Conservation (phyloP, 2,888 invertebrate species). For the Thereva unica region DNA sequence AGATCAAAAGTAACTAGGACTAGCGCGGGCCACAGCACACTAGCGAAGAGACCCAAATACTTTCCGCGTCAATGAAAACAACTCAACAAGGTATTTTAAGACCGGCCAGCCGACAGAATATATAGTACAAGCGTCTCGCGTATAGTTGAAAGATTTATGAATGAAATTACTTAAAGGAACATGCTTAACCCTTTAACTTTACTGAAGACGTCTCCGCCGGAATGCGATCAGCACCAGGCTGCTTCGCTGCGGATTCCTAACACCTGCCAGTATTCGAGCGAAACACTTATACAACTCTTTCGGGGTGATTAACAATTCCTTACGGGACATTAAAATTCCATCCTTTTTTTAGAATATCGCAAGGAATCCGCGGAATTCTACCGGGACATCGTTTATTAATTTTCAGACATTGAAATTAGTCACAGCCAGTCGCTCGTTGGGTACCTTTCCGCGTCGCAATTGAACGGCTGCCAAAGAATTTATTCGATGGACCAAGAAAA, state of each 20-base stretch:
- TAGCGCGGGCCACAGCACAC: neutral
- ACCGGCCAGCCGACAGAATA: neutral
- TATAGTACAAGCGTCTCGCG: conserved; percentile 9
- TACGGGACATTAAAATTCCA: no score
- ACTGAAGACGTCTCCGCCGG: no score
- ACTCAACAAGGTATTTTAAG: conserved; percentile 26
- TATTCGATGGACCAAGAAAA: conserved; percentile 14
- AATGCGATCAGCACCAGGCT: no score
- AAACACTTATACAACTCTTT: no score
- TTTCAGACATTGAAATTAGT: conserved; percentile 25
- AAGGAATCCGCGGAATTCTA: no score
- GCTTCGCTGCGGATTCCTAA: no score
- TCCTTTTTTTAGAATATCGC: no score
- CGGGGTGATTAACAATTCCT: no score
- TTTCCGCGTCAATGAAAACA: conserved; percentile 24
- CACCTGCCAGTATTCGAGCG: no score
- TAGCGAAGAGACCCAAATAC: conserved; percentile 13
- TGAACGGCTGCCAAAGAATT: conserved; percentile 31
- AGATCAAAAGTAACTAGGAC: conserved; percentile 15
- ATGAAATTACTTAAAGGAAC: conserved; percentile 14
- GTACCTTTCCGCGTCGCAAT: conserved; percentile 20
- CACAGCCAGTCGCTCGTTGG: conserved; percentile 1
- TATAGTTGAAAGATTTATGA: conserved; percentile 25
- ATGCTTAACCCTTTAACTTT: no score
- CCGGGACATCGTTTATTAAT: conserved; percentile 19